phyloP scores from a whole-genome alignment of 2,113 vertebrate species.

The Uria lomvia region DNA sequence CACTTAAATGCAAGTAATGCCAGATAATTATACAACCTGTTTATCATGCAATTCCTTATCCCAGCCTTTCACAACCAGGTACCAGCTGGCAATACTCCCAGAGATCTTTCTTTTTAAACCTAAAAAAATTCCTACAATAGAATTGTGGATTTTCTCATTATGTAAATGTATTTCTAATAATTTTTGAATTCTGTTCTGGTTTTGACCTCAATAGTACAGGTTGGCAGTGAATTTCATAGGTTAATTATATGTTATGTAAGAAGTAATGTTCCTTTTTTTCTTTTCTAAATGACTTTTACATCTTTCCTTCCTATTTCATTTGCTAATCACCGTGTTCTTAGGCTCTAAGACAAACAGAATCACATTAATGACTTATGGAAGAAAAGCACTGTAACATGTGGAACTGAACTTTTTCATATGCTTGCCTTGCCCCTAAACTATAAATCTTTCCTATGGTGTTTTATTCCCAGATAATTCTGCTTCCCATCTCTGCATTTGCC shows the following conservation, averaged over 20 bases:
- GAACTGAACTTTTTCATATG: background rate
- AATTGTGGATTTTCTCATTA: slow-evolving; percentile 47
- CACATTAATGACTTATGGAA: background rate
- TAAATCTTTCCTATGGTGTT: background rate
- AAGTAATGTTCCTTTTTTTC: background rate
- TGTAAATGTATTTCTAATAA: slow-evolving; percentile 43
- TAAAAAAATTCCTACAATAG: background rate
- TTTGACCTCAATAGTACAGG: slow-evolving; percentile 20
- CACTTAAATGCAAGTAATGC: background rate
- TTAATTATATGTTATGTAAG: slow-evolving; percentile 37
- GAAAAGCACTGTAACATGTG: background rate
- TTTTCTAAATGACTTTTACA: slow-evolving; percentile 12
- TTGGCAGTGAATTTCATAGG: slow-evolving; percentile 32
- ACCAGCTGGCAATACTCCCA: slow-evolving; percentile 37
- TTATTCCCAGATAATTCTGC: background rate
- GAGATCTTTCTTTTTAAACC: background rate
- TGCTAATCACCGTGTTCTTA: background rate
- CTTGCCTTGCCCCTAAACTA: background rate
- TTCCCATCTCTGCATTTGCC: background rate
- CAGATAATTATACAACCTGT: slow-evolving; percentile 27
- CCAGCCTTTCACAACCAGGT: slow-evolving; percentile 20
- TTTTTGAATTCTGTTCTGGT: slow-evolving; percentile 14
- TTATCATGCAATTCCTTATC: slow-evolving; percentile 1
- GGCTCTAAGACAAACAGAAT: background rate
- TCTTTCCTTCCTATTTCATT: background rate